phyloP scores from a whole-genome alignment of 2,113 vertebrate genomes.

The Regulus satrapa region DNA sequence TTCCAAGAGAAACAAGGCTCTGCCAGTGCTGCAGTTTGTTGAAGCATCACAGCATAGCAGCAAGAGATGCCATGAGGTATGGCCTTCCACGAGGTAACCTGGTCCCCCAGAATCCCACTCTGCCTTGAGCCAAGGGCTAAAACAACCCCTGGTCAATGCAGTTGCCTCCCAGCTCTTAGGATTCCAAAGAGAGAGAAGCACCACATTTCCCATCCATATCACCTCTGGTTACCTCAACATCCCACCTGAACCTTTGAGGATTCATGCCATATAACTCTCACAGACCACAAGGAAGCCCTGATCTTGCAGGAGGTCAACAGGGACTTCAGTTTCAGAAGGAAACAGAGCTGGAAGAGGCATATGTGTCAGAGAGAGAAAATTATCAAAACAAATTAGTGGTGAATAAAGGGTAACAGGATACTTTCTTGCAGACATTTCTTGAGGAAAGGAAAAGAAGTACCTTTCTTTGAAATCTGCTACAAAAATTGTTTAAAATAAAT shows the following conservation, averaged over 20 bases:
- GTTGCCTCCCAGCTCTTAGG: not conserved
- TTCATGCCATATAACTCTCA: not conserved
- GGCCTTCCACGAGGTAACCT: not conserved
- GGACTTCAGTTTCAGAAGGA: not conserved
- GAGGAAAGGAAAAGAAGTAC: not conserved
- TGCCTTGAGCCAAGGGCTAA: not conserved
- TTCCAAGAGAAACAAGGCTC: not conserved
- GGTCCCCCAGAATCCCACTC: not conserved
- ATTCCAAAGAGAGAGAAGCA: not conserved
- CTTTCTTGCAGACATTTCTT: not conserved
- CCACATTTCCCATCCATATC: not conserved
- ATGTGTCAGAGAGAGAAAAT: not conserved
- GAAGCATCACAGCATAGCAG: not conserved
- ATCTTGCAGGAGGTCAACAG: not conserved
- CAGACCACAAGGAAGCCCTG: not conserved
- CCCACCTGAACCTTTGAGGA: not conserved
- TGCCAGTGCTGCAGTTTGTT: not conserved
- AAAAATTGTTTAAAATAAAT: not conserved
- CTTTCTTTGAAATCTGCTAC: not conserved
- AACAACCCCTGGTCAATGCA: not conserved
- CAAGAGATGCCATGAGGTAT: accelerated
- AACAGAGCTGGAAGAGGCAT: not conserved
- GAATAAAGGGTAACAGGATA: not conserved
- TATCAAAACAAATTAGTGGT: not conserved
- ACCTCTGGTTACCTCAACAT: accelerated